A percentile compares a stretch with the other conserved stretches of the same genome.
Evolutionary conservation across 2,888 invertebrate genomes (phyloP).

Genomic region (Euphydryas editha): DNA sequence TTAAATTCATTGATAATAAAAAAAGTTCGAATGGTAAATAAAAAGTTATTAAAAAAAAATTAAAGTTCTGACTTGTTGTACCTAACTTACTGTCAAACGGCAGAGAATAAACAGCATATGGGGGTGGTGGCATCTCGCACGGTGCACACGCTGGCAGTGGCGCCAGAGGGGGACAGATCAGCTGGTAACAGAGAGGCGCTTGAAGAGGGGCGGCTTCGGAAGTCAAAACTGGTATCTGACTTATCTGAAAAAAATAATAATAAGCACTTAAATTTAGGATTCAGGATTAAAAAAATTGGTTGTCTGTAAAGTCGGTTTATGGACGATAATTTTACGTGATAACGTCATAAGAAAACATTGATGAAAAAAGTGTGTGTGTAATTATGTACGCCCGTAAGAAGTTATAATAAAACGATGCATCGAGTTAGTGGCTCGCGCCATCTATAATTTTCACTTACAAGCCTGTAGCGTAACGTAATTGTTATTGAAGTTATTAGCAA

Average conservation of each 20-base stretch:
- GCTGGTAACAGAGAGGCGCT: slow-evolving; percentile 75
- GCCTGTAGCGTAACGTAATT: too few species aligned
- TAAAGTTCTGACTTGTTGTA: slow-evolving; percentile 20
- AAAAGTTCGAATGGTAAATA: background rate
- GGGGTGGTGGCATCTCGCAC: slow-evolving; percentile 73
- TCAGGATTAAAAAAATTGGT: too few species aligned
- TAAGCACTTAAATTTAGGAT: too few species aligned
- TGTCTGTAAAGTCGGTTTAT: too few species aligned
- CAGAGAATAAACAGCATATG: slow-evolving; percentile 72
- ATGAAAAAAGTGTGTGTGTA: too few species aligned
- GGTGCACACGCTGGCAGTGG: slow-evolving; percentile 70
- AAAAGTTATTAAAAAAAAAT: background rate
- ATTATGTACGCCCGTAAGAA: too few species aligned
- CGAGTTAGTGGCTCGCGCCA: too few species aligned
- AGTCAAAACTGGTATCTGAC: slow-evolving; percentile 71
- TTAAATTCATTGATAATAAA: background rate
- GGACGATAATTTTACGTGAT: too few species aligned
- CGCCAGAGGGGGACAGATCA: slow-evolving; percentile 73
- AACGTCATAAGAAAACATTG: too few species aligned
- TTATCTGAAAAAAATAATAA: slow-evolving; percentile 61
- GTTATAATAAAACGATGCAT: too few species aligned
- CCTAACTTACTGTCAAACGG: slow-evolving; percentile 70
- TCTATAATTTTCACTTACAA: too few species aligned
- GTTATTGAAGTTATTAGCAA: too few species aligned
- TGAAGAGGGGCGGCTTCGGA: slow-evolving; percentile 70